Evolutionary conservation across 2,797 vertebrate species (phyloP), one percentile per base, ranked within the genome.

Genomic region (Macrochelys suwanniensis): DNA sequence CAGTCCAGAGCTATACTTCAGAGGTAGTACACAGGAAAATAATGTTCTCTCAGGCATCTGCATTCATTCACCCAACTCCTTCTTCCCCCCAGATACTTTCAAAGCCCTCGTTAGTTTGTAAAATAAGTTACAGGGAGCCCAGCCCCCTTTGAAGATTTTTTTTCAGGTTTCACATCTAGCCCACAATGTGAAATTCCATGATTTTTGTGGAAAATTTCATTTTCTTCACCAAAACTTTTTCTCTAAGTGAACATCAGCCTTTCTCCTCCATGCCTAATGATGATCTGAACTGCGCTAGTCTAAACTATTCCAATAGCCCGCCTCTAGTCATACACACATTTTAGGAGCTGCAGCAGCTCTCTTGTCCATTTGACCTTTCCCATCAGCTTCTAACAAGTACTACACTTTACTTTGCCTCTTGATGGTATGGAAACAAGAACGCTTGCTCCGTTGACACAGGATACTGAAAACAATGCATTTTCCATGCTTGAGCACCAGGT

Each of bases 371-470:
- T 92, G 94, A 84, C 71, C 33, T 96, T 93, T 81, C 84, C 94
- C 71, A 84, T 77, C 71, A 79, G 42, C 37, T 37, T 2, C n/a
- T 31, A 37, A 79, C 68, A 50, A 54, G 54, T 80, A 54, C 53
- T 80, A 83, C 79, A 56, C 77, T 84, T 80, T 33, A 86, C 11
- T 85, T 89, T 78, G 68, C 47, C 4, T 83, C 93, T 86, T 78
- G 59, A 71, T 21, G 65, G 21, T 42, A 82, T 81, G 50, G 82
- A 88, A 89, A 80, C 51, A 65, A 78, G 26, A 92, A 33, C 61
- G 25, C 3, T 9, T 86, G 87, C 85, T 79, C 88, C 84, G 71
- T 65, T 74, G 94, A 15, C 65, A 95, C 94, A 97, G 89, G 90
- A 74, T 82, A 65, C 85, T 89, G 82, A 25, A 50, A 94, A 91